phyloP scores from a whole-genome alignment of 1,140 invertebrate genomes.

The Drosophila orena region DNA sequence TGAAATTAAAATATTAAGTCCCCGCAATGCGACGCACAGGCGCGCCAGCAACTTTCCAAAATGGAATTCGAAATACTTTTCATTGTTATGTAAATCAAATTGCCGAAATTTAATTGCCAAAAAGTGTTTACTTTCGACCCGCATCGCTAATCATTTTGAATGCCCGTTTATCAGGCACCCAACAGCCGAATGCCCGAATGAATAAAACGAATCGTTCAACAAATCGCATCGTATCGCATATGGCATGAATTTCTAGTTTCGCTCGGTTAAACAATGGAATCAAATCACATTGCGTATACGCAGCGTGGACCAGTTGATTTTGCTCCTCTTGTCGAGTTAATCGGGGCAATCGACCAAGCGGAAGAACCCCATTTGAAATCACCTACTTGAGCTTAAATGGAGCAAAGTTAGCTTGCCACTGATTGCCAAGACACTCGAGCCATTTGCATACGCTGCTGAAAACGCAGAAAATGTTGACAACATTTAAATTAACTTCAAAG shows the following conservation, averaged over 20 bases:
- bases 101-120: slow-evolving; percentile 72
- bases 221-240: slow-evolving; percentile 58
- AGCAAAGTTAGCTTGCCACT: slow-evolving; percentile 47
- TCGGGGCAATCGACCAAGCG: slow-evolving; percentile 36
- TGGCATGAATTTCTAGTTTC: slow-evolving; percentile 26
- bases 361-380: slow-evolving; percentile 41
- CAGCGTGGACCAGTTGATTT: slow-evolving; percentile 14
- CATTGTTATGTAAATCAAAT: slow-evolving; percentile 74
- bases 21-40: background rate
- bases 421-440: slow-evolving; percentile 62
- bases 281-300: slow-evolving; percentile 75
- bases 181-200: slow-evolving; percentile 6
- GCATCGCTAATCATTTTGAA: slow-evolving; percentile 6
- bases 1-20: slow-evolving; percentile 50
- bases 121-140: slow-evolving; percentile 69
- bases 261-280: slow-evolving; percentile 63
- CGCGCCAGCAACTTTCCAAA: slow-evolving; percentile 29
- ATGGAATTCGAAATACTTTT: slow-evolving; percentile 65
- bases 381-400: slow-evolving; percentile 12
- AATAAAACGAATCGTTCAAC: slow-evolving; percentile 6
- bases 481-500: slow-evolving; percentile 84
- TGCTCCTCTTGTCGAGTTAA: slow-evolving; percentile 28
- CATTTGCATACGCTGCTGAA: slow-evolving; percentile 77
- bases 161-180: slow-evolving; percentile 20
- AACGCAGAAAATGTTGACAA: slow-evolving; percentile 74